Evolutionary conservation across 2,797 vertebrate genomes (phyloP).

Genomic region (Ceryle rudis): DNA sequence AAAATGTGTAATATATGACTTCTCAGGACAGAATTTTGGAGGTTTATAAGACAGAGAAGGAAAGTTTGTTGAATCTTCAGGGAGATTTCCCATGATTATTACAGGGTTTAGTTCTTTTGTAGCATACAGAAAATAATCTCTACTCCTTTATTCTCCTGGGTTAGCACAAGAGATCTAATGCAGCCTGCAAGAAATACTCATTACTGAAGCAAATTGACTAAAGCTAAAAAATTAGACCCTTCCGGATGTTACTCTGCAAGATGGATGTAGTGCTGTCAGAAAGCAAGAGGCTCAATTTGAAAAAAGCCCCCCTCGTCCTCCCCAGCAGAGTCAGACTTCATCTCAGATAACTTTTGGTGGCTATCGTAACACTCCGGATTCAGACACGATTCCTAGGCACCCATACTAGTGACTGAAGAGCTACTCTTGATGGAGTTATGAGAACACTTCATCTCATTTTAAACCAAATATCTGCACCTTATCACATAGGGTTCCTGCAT

Average conservation of each 20-base stretch:
- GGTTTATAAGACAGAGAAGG: background rate
- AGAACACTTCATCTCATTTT: background rate
- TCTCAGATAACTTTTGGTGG: background rate
- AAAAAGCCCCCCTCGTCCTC: background rate
- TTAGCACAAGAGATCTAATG: background rate
- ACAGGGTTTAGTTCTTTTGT: conserved; percentile 19
- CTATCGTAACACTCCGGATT: background rate
- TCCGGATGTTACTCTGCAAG: background rate
- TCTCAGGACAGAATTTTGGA: background rate
- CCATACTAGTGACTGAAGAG: background rate
- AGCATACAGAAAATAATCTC: conserved; percentile 14
- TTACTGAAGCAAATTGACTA: conserved; percentile 37
- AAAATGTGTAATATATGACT: background rate
- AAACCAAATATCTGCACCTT: background rate
- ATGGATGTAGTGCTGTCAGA: background rate
- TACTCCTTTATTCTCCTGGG: conserved; percentile 35
- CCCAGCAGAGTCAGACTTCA: background rate
- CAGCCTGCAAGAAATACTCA: conserved; percentile 34
- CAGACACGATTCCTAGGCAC: fast-evolving
- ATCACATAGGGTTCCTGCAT: background rate
- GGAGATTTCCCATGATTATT: background rate
- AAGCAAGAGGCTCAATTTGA: background rate
- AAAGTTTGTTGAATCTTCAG: background rate
- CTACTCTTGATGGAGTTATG: background rate
- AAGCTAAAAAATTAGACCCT: conserved; percentile 30